phyloP scores from a whole-genome alignment of 2,113 vertebrate genomes.

The Spea multiplicata region DNA sequence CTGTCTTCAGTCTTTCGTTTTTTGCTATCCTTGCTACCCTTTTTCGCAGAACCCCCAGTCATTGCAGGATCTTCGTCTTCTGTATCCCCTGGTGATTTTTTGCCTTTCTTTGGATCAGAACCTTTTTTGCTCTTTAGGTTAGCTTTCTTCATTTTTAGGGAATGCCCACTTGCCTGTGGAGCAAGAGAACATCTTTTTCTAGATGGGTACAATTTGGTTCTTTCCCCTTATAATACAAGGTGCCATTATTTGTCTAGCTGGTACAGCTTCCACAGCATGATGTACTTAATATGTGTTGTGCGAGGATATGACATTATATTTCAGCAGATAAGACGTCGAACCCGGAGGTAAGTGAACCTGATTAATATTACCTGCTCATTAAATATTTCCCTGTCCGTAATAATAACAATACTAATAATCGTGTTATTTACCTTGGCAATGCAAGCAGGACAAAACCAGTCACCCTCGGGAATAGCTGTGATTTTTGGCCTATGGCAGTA shows the following conservation, averaged over 20 bases:
- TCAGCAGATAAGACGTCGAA: too few relatives aligned
- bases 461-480: constrained; percentile 91
- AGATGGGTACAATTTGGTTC: too few relatives aligned
- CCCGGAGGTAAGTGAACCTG: too few relatives aligned
- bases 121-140: constrained; percentile 81
- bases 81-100: constrained; percentile 76
- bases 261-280: too few relatives aligned
- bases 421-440: constrained; percentile 85
- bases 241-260: too few relatives aligned
- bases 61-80: constrained; percentile 80
- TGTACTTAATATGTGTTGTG: too few relatives aligned
- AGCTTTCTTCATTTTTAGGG: constrained; percentile 82
- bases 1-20: constrained; percentile 88
- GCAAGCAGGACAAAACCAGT: constrained; percentile 98
- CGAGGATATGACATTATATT: too few relatives aligned
- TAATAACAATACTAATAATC: neutral
- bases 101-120: constrained; percentile 81
- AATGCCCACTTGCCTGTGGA: constrained; percentile 86
- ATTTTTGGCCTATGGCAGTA: constrained; percentile 98
- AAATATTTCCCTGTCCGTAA: too few relatives aligned
- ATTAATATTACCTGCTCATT: too few relatives aligned
- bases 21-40: constrained; percentile 78
- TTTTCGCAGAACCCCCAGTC: constrained; percentile 82
- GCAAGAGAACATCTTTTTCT: too few relatives aligned
- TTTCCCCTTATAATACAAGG: too few relatives aligned